These are phyloP conservation scores for Xiphorhynchus elegans DNA, from an alignment of 2,113 vertebrate genomes.

Conservation along the genomic window DNA sequence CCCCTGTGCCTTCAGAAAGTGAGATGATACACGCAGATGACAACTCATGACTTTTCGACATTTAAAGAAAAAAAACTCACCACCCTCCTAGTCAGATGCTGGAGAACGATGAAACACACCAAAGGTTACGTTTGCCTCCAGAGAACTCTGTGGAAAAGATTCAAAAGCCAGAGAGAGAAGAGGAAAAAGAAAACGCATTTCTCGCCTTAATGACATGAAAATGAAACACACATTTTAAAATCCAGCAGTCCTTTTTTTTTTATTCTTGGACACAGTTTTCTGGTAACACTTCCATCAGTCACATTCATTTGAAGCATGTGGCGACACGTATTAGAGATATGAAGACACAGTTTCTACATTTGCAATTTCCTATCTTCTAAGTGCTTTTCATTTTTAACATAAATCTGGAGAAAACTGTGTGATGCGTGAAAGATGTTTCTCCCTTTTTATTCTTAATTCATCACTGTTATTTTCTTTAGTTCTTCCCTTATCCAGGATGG, in stretches of 20 bases:
- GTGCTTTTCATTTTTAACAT: conserved; percentile 11
- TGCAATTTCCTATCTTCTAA: background rate
- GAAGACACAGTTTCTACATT: conserved; percentile 33
- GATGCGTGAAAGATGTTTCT: background rate
- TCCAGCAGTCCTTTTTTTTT: background rate
- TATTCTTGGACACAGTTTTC: background rate
- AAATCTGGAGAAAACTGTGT: conserved; percentile 25
- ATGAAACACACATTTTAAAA: conserved; percentile 40
- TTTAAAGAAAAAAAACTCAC: background rate
- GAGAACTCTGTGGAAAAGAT: background rate
- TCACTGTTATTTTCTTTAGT: conserved; percentile 3
- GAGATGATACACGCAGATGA: background rate
- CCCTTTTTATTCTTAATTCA: background rate
- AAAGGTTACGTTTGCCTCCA: conserved; percentile 29
- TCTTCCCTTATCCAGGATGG: background rate
- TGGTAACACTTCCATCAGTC: conserved; percentile 58
- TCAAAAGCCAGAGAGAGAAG: background rate
- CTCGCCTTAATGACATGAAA: background rate
- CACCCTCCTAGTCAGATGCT: background rate
- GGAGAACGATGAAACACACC: background rate
- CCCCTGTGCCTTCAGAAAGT: background rate
- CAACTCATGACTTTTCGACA: conserved; percentile 8
- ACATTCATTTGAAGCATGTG: conserved; percentile 8
- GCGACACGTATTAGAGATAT: background rate
- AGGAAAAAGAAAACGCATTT: background rate